Conservation (phyloP, 2,888 invertebrate species). For the Pedicia rivosa region DNA sequence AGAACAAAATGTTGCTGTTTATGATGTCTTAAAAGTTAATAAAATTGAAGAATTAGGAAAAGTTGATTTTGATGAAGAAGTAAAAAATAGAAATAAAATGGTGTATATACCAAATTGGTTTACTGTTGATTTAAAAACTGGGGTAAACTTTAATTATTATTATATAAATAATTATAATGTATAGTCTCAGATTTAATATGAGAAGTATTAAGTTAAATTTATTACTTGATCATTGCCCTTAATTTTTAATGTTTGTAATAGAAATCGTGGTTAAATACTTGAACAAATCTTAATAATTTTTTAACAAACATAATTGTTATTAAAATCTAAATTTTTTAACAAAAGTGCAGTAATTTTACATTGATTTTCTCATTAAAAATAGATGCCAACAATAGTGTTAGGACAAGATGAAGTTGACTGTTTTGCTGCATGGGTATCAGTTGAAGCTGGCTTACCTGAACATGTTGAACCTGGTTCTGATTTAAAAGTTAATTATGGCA, state of each 20-base stretch:
- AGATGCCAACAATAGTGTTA: constrained; percentile 94
- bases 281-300: constrained; percentile 3
- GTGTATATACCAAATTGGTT: constrained; percentile 99
- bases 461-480: constrained; percentile 31
- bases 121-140: constrained; percentile 95
- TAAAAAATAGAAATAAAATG: constrained; percentile 80
- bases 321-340: not conserved
- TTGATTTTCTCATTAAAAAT: constrained; percentile 9
- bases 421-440: constrained; percentile 96
- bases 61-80: constrained; percentile 83
- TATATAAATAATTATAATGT: too few species aligned
- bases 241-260: not conserved
- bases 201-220: too few species aligned
- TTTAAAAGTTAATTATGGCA: constrained; percentile 67
- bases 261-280: not conserved
- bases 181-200: too few species aligned
- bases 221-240: not conserved
- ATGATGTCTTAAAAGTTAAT: constrained; percentile 78
- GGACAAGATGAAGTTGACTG: constrained; percentile 96
- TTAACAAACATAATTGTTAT: constrained; percentile 6
- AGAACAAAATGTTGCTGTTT: constrained; percentile 74
- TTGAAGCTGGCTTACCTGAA: constrained; percentile 81
- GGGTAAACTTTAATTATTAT: constrained; percentile 39
- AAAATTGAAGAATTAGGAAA: constrained; percentile 85
- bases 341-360: too few species aligned